These are phyloP conservation scores for Hypothenemus hampei DNA, from an alignment of 1,140 invertebrate genomes.

Conservation along the genomic window DNA sequence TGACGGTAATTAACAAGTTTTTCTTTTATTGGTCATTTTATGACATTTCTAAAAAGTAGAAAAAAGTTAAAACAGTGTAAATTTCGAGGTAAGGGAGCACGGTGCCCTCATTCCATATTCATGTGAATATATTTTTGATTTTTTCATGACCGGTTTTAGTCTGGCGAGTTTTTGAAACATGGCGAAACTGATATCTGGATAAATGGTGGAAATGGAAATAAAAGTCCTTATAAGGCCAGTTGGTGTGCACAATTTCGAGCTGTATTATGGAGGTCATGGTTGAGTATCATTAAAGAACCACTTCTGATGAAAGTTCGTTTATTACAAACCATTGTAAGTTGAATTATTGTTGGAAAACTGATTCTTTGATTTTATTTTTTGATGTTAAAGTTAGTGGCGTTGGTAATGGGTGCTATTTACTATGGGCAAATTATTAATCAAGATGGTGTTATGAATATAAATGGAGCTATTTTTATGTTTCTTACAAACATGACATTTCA, in stretches of 20 bases:
- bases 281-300: slow-evolving; percentile 85
- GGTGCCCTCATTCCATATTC: too few species aligned
- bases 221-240: slow-evolving; percentile 67
- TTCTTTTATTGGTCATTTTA: too few species aligned
- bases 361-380: neutral
- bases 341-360: neutral
- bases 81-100: too few species aligned
- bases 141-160: slow-evolving; percentile 14
- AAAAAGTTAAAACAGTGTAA: too few species aligned
- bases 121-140: too few species aligned
- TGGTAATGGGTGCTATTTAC: slow-evolving; percentile 85
- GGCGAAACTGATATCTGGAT: slow-evolving; percentile 22
- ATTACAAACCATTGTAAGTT: slow-evolving; percentile 81
- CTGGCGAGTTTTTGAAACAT: slow-evolving; percentile 15
- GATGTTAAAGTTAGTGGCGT: slow-evolving; percentile 70
- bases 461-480: slow-evolving; percentile 90
- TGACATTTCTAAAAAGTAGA: too few species aligned
- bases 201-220: slow-evolving; percentile 14
- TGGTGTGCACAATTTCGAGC: slow-evolving; percentile 86
- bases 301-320: slow-evolving; percentile 81
- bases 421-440: slow-evolving; percentile 78
- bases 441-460: slow-evolving; percentile 92
- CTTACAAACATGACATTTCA: slow-evolving; percentile 92
- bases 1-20: slow-evolving; percentile 38
- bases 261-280: slow-evolving; percentile 85